Base-by-base conservation (phyloP, 2,113 vertebrate genomes). In the Semnornis frantzii region DNA sequence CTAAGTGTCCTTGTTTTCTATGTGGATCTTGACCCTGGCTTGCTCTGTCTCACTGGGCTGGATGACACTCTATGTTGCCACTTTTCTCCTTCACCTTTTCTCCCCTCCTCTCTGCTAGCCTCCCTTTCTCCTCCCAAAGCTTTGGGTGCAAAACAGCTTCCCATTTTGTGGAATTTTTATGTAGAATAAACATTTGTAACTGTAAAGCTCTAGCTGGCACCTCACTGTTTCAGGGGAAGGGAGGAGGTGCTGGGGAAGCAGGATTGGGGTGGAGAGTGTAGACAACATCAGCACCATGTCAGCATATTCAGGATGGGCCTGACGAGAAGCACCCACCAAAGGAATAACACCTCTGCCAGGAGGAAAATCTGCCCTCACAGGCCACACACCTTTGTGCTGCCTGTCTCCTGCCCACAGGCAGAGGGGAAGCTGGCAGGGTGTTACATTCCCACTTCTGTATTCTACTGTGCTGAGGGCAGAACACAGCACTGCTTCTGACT, bases 161-260 rank as follows among this genome's bases (percentile, higher is more conserved):
- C 97, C 97, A 95, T 97, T 97, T 97, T 97, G 97, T 98, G 98
- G 95, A 95, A 94, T 98, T 98, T 98, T 98, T 98, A 98, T 97
- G 98, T 98, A 97, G 96, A 98, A 97, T 98, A 98, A 98, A 98
- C 97, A 98, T 98, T 98, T 98, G 96, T 98, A 98, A 96, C 97
- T 95, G 88, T 91, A 84, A 75, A 82, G 54, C 42, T 89, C 37
- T 68, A 60, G 8, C 33, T 93, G 31, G 62, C 23, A 78, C 44
- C 28, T 72, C 46, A 89, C 48, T 79, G 27, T 89, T 66, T 55
- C n/a, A 65, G 19, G 72, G 69, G 44, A 62, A 73, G 39, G 50
- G 54, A 63, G 25, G 46, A 64, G 8, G 52, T 34, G 31, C 31
- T 4, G 20, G n/a, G 31, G 39, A 68, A 15, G 25, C 34, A 42